Conservation (phyloP, 2,888 invertebrate genomes). For the Oscheius onirici region DNA sequence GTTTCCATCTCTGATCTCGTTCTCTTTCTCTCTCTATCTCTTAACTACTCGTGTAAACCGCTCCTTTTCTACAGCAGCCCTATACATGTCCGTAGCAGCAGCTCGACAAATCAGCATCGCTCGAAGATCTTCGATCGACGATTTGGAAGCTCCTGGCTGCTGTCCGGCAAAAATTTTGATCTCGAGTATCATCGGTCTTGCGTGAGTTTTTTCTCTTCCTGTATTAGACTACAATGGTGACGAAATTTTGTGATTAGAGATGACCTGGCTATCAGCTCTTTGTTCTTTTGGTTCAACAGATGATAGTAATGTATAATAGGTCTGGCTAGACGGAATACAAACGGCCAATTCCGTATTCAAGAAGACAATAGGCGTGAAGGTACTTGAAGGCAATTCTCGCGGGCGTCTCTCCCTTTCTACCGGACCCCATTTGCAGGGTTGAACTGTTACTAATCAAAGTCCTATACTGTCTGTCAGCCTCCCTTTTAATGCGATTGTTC, state of each 20-base stretch:
- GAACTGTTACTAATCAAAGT: too few species aligned
- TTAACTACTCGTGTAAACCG: constrained; percentile 10
- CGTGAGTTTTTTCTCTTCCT: constrained; percentile 52
- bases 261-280: not conserved
- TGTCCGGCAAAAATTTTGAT: constrained; percentile 68
- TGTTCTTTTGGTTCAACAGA: not conserved
- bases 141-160: constrained; percentile 61
- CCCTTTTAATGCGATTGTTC: too few species aligned
- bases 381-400: constrained; percentile 2
- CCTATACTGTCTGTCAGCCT: too few species aligned
- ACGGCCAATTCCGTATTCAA: constrained; percentile 1
- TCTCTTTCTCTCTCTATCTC: constrained; percentile 15
- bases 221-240: not conserved
- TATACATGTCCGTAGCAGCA: constrained; percentile 34
- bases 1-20: constrained; percentile 12
- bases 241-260: not conserved
- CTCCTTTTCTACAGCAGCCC: constrained; percentile 33
- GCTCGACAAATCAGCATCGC: constrained; percentile 21
- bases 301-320: not conserved
- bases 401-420: not conserved
- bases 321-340: not conserved
- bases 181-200: constrained; percentile 69
- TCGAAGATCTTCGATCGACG: constrained; percentile 51
- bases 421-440: constrained; percentile 11
- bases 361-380: not conserved